Conservation (phyloP, 2,113 vertebrate species). For the Pedionomus torquatus region DNA sequence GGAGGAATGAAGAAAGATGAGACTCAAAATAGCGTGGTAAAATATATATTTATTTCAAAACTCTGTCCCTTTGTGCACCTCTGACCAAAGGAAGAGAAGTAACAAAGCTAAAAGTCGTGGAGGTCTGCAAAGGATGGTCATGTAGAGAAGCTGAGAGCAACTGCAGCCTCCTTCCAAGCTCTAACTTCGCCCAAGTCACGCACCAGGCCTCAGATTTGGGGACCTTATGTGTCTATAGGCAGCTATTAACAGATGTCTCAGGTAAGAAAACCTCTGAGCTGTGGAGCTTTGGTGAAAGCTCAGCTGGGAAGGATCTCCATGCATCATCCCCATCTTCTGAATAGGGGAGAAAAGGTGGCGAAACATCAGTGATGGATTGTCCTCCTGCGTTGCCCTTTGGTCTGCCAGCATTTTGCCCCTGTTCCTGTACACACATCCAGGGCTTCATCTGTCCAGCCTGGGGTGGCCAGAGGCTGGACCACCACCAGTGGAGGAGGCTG, state of each 20-base stretch:
- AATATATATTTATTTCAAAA: neutral
- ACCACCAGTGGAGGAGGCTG: neutral
- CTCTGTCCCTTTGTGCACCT: neutral
- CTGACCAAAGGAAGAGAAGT: neutral
- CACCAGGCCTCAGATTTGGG: neutral
- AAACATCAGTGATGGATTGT: fast-evolving
- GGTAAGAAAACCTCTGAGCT: neutral
- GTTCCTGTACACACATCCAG: fast-evolving
- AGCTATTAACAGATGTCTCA: fast-evolving
- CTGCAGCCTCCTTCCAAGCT: neutral
- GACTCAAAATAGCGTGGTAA: neutral
- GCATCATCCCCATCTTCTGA: neutral
- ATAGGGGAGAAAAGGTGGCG: neutral
- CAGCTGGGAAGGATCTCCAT: neutral
- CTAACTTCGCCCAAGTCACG: neutral
- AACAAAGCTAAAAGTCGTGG: neutral
- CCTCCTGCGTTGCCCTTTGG: neutral
- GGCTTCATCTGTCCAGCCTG: neutral
- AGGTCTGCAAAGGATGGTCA: neutral
- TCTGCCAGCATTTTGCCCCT: neutral
- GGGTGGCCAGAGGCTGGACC: too few species aligned
- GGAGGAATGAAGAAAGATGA: neutral
- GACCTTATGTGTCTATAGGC: neutral
- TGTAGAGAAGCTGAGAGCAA: neutral
- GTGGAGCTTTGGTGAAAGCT: neutral